A percentile compares a stretch with the other conserved stretches of the same genome.
These are phyloP conservation scores for Catharus minimus DNA, from an alignment of 2,113 vertebrate genomes.

Conservation along the genomic window DNA sequence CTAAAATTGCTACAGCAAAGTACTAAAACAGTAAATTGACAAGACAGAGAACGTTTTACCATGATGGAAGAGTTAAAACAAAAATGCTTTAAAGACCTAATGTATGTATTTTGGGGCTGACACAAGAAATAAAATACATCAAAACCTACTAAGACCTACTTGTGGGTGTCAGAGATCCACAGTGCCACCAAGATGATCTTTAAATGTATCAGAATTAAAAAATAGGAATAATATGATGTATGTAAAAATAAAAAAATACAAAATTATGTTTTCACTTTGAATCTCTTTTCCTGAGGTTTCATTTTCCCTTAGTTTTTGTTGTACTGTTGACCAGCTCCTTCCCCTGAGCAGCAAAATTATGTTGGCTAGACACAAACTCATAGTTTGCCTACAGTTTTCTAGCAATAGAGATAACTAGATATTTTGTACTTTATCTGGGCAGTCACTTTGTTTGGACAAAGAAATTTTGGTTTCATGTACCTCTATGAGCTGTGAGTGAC, in stretches of 20 bases:
- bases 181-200: background rate
- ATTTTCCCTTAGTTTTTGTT: background rate
- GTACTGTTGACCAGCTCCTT: background rate
- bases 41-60: background rate
- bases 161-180: background rate
- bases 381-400: background rate
- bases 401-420: background rate
- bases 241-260: background rate
- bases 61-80: background rate
- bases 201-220: background rate
- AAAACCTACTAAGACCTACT: background rate
- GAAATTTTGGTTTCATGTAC: background rate
- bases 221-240: background rate
- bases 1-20: constrained; percentile 54
- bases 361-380: background rate
- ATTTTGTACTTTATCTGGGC: background rate
- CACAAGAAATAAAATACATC: background rate
- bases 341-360: background rate
- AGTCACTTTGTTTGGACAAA: background rate
- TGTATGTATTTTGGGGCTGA: background rate
- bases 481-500: background rate
- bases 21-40: constrained; percentile 45
- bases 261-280: background rate
- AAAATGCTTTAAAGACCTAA: background rate
- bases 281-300: background rate